Base-by-base conservation (phyloP, 2,888 invertebrate genomes). In the Bellardia pandia region DNA sequence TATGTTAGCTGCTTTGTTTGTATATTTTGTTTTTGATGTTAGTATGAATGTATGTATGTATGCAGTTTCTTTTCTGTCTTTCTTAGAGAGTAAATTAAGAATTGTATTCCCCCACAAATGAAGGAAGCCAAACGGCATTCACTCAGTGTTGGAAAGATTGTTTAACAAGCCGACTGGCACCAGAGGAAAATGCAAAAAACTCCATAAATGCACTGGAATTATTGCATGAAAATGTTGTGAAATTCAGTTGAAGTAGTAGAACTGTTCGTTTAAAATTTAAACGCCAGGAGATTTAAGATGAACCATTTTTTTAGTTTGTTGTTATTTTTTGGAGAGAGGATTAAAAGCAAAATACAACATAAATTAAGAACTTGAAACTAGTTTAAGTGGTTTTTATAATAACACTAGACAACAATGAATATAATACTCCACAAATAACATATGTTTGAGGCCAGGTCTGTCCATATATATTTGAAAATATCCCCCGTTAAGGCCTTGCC, bases 141-240 rank as follows among this genome's bases (percentile, higher is more conserved):
- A 80, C 14, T 76, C 40, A 11, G n/a, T 23, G 37, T 14, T 45
- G 42, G 33, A 23, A 68, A 74, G 42, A 68, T 72, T 77, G 71
- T 83, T 78, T 78, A 74, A 78, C 64, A 78, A 84, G 72, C 66
- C 84, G 84, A 74, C 84, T 84, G 84, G 84, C 78, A 84, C 84
- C 84, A 84, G 68, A 71, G 40, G 3, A 76, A 77, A 64, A 71
- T 14, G n/a, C 8, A 23, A 7, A 78, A 62, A 71, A 62, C 9
- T 40, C 14, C 7, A 23, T 56, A 42, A 66, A 72, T 62, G 48
- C 62, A 42, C 42, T 53, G 33, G 48, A 69, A 62, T 62, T 53
- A 80, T 80, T 64, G 53, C 62, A 7, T 51, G 13, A 16, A 74
- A 72, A 33, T 69, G 9, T 13, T 11, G 13, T 13, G 13, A 79